Evolutionary conservation across 2,888 invertebrate genomes (phyloP), one percentile per base, ranked within the genome.

Genomic region (Parasteatoda lunata): DNA sequence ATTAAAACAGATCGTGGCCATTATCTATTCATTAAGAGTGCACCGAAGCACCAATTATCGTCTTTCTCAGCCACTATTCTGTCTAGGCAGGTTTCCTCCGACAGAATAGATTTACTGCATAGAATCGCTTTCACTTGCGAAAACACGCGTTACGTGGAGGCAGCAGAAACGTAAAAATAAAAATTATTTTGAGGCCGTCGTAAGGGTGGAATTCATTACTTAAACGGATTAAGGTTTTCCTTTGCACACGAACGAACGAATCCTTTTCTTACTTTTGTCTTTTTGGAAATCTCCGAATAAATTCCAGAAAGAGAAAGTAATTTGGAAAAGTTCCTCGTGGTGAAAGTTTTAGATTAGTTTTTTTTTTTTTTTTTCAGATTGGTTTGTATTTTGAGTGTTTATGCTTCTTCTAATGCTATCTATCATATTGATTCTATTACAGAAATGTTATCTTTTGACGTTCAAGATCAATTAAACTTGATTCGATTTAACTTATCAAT

Each of bases 11-110:
- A 85, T 85, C 85, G 80, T 71, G 54, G 76, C 85, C 85, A 85
- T 85, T 85, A 85, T 85, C 85, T 85, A 85, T 85, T 85, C 85
- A 85, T 85, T 85, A 85, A 79, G 80, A 30, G 85, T 70, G 85
- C 85, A 85, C 85, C 85, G 80, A 79, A 80, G 85, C 85, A 76
- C 85, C 85, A 85, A 85, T 85, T 85, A 85, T 76, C 73, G 5
- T 69, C 59, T 8, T n/a, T 59, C 59, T 59, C 59, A 13, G 59
- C 30, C 48, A 11, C 64, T 64, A 59, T 76, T 72, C 59, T 73
- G 47, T 47, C 51, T 66, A 73, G 64, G 80, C 72, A 81, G 54
- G 75, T 68, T 59, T 59, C 77, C 75, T 77, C 81, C 71, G 77
- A 64, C 77, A 83, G 76, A 83, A 77, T 83, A 83, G 83, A 85